Base-by-base conservation (phyloP, 2,113 vertebrate genomes). In the Rhinichthys klamathensis region DNA sequence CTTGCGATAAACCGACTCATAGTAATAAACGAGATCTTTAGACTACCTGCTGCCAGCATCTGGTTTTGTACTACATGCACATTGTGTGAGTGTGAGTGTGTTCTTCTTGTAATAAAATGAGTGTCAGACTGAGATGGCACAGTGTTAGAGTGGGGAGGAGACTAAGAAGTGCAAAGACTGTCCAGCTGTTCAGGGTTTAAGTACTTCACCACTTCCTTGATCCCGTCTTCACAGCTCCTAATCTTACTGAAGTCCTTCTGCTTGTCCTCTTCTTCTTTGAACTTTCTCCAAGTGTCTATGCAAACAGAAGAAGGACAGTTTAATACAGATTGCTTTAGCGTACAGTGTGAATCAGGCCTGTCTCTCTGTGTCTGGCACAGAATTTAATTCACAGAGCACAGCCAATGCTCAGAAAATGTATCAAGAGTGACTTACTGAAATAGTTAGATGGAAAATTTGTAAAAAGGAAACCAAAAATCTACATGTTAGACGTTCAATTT, bases 141-240 rank as follows among this genome's bases (percentile, higher is more conserved):
- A 44, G 38, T 86, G 82, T 84, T 79, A 65, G 44, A 74, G 18
- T 3, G 4, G 18, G 49, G 23, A 56, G 38, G 61, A 75, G 32
- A 69, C 91, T 86, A 95, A 44, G 94, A 93, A 46, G 92, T 91
- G 87, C 95, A 95, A 82, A 92, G 73, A 69, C 87, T 91, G 80
- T 94, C 93, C 23, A 87, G 91, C 86, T 94, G 93, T 83, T 88
- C 92, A 16, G 94, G 94, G 86, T 94, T 93, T 80, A 95, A 85
- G 88, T 94, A 95, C 56, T 91, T 91, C 83, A 95, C 86, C 84
- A 95, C 90, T 88, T 95, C 94, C 61, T 90, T 91, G 56, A 95
- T 92, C 63, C 94, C 94, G 1, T 93, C 91, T 84, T 92, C 92
- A 91, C 95, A 95, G 25, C 92, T 84, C 25, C 85, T 88, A 70